These are phyloP conservation scores for Agriopis aurantiaria DNA, from an alignment of 2,888 invertebrate genomes.

Conservation along the genomic window DNA sequence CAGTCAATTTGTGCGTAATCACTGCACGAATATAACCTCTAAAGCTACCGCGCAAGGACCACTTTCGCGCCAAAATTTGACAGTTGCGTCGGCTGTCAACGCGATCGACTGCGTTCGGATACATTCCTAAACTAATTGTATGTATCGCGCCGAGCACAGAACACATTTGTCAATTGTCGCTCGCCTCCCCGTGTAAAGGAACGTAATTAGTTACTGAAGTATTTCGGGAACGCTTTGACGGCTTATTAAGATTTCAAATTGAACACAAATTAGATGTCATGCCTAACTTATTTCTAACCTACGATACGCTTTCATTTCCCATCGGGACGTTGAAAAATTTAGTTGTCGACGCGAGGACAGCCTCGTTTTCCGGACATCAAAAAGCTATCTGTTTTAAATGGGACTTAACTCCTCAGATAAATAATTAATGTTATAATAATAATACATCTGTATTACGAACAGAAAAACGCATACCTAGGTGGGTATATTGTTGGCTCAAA, in stretches of 20 bases:
- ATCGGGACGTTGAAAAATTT: conserved; percentile 70
- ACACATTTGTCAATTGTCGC: conserved; percentile 86
- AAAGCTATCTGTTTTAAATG: conserved; percentile 69
- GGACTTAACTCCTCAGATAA: conserved; percentile 39
- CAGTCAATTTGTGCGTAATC: conserved; percentile 77
- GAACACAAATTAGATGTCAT: conserved; percentile 85
- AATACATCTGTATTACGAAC: not conserved
- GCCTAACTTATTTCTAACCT: conserved; percentile 77
- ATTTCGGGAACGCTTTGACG: conserved; percentile 84
- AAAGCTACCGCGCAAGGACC: conserved; percentile 63
- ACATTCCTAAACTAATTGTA: conserved; percentile 82
- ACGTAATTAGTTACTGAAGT: conserved; percentile 80
- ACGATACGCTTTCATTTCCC: conserved; percentile 56
- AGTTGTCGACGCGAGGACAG: conserved; percentile 71
- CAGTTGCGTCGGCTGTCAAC: conserved; percentile 65
- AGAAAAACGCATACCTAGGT: too few species aligned
- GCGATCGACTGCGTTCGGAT: conserved; percentile 69
- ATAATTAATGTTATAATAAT: conserved; percentile 28
- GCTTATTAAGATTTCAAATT: conserved; percentile 85
- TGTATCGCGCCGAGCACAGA: conserved; percentile 74
- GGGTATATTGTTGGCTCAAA: too few species aligned
- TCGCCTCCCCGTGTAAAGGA: conserved; percentile 67
- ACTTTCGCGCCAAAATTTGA: conserved; percentile 72
- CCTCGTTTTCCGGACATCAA: conserved; percentile 81
- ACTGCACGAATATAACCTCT: conserved; percentile 70